Conservation (phyloP, 2,113 vertebrate species). For the Syngnathus typhle region DNA sequence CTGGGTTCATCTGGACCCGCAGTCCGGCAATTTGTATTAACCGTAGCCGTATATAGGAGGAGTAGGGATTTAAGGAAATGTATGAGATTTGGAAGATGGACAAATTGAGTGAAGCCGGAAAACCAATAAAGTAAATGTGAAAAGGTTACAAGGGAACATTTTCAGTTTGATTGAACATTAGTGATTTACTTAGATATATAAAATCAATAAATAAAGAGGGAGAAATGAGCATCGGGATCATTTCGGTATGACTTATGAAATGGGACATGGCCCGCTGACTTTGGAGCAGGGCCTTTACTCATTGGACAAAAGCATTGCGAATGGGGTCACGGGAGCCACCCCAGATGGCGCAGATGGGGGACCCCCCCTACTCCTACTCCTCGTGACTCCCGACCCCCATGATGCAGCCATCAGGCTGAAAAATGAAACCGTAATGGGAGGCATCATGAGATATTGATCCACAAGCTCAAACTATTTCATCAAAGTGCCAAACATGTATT, state of each 20-base stretch:
- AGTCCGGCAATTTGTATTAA: constrained; percentile 24
- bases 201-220: neutral
- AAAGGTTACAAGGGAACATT: neutral
- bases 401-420: constrained; percentile 9
- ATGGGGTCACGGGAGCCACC: constrained; percentile 64
- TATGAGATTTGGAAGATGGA: constrained; percentile 22
- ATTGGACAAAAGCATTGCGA: constrained; percentile 35
- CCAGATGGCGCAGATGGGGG: constrained; percentile 59
- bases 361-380: constrained; percentile 20
- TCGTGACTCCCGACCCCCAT: neutral
- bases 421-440: constrained; percentile 16
- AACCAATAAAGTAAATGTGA: constrained; percentile 19
- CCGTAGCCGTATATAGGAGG: constrained; percentile 13
- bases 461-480: constrained; percentile 8
- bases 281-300: constrained; percentile 18
- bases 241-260: constrained; percentile 45
- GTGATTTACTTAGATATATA: constrained; percentile 1
- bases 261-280: constrained; percentile 49
- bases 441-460: constrained; percentile 20
- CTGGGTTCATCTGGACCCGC: constrained; percentile 5
- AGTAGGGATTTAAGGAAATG: constrained; percentile 27
- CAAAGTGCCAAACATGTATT: constrained; percentile 10
- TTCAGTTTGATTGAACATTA: neutral
- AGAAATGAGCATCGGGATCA: constrained; percentile 39
- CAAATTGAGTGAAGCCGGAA: constrained; percentile 7